Conservation (phyloP, 2,113 vertebrate species). For the Chloroceryle aenea region DNA sequence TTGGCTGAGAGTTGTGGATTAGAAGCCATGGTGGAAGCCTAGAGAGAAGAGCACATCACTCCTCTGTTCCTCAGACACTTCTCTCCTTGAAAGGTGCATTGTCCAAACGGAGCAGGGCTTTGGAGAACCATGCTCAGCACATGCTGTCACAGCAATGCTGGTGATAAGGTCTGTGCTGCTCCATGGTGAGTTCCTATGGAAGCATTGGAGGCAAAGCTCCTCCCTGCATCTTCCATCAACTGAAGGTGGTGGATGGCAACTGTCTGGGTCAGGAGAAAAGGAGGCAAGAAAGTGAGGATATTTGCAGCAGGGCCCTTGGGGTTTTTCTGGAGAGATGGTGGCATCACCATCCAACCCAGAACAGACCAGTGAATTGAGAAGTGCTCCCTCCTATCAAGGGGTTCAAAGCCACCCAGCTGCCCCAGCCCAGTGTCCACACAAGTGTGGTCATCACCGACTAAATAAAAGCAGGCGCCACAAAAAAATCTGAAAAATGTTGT, state of each 20-base stretch:
- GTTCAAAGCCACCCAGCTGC: rapidly evolving
- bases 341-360: rapidly evolving
- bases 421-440: rapidly evolving
- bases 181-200: not conserved
- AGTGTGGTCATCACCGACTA: not conserved
- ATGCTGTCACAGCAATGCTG: not conserved
- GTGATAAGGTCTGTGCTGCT: not conserved
- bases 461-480: not conserved
- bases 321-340: not conserved
- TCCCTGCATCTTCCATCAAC: not conserved
- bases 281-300: not conserved
- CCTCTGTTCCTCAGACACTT: not conserved
- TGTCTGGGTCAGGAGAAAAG: not conserved
- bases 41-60: not conserved
- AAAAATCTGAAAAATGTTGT: not conserved
- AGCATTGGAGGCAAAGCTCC: not conserved
- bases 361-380: not conserved
- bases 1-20: not conserved
- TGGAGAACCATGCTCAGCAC: not conserved
- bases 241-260: rapidly evolving
- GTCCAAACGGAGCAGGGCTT: not conserved
- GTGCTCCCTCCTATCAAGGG: not conserved
- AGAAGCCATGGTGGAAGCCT: not conserved
- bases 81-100: not conserved
- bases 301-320: too few relatives aligned